Evolutionary conservation across 1,140 invertebrate species (phyloP).

Genomic region (Halesus radiatus): DNA sequence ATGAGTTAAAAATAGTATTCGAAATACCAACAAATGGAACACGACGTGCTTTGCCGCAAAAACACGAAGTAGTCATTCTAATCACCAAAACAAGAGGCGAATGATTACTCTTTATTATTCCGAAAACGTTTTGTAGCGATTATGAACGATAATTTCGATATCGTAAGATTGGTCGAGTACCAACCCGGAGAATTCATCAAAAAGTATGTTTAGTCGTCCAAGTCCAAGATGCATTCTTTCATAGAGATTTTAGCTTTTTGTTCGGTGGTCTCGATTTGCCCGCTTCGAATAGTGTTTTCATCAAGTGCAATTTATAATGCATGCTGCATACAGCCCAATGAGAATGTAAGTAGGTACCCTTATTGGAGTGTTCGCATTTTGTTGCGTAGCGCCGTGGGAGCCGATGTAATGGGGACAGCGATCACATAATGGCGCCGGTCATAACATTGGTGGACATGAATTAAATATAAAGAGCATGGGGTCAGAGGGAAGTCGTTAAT

Average conservation of each 20-base stretch:
- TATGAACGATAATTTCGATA: constrained; percentile 5
- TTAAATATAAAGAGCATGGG: not conserved
- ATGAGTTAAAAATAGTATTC: not conserved
- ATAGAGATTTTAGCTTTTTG: too few species aligned
- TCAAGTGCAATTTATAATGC: constrained; percentile 11
- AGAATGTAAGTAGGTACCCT: constrained; percentile 9
- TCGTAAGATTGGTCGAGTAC: not conserved
- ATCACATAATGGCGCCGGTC: too few species aligned
- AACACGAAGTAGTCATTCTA: not conserved
- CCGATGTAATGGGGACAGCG: not conserved
- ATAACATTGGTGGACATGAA: not conserved
- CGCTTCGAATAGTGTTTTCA: not conserved
- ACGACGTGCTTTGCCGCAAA: not conserved
- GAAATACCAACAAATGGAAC: not conserved
- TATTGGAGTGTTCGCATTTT: constrained; percentile 28
- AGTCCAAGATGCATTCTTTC: too few species aligned
- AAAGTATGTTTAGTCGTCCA: not conserved
- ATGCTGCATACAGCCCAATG: not conserved
- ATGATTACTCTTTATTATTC: not conserved
- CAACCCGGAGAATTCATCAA: not conserved
- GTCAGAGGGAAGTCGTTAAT: too few species aligned
- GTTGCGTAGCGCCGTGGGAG: constrained; percentile 20
- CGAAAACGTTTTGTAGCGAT: constrained; percentile 8
- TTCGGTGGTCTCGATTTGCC: not conserved
- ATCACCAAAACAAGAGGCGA: too few species aligned